Base-by-base conservation (phyloP, 2,888 invertebrate species). In the Eilema depressum region DNA sequence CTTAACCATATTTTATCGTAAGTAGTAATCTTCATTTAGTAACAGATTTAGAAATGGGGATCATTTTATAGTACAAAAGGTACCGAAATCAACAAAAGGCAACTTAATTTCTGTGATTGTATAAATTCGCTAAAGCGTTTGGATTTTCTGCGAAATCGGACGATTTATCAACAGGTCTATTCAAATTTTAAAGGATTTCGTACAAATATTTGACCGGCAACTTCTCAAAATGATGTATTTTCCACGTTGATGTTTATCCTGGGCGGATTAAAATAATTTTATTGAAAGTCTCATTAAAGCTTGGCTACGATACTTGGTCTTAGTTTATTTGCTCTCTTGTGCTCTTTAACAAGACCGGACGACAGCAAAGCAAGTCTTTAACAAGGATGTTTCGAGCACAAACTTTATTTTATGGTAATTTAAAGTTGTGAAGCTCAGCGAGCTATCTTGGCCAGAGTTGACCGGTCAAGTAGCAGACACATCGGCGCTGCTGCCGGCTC, bases 61-160 rank as follows among this genome's bases (percentile, higher is more conserved):
- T 79, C 75, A 77, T 84, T n/a, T 84, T 77, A 81, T 81, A 81
- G 71, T 81, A 83, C 82, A 85, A 85, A 85, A 84, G 86, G 78
- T 75, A 77, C 79, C 71, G 68, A 75, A 75, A 76, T 71, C 78
- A 80, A 84, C 85, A 87, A 87, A 85, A 83, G 82, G 71, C 71
- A 74, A 74, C 73, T 82, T 85, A 86, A 87, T 86, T 84, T 83
- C 81, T 84, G 83, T 81, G 74, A 85, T 85, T 86, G 83, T 84
- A 78, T 68, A 83, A 86, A 86, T 85, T 85, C 70, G 78, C 77
- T 82, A 80, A 81, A 82, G 82, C 75, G 78, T 77, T 73, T 75
- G 69, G 73, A 77, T 81, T 82, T 78, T 74, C 75, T 64, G 70
- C 60, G 73, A 75, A 81, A 85, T 81, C 73, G 74, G 71, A 69